Evolutionary conservation across 1,140 invertebrate genomes (phyloP), one percentile per base, ranked within the genome.

Genomic region (Orius laevigatus): DNA sequence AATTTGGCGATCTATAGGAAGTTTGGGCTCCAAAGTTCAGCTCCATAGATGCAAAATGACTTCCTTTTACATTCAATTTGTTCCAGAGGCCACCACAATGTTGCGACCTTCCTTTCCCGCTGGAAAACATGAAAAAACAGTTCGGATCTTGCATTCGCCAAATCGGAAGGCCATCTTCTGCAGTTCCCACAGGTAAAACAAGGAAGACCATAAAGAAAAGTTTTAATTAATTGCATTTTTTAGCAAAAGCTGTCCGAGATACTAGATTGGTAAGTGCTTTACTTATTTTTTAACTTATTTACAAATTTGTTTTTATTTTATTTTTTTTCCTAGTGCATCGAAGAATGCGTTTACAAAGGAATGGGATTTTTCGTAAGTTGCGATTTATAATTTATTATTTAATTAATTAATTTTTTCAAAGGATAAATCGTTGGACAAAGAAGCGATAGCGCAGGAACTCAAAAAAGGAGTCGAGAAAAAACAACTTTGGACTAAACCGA

Each of bases 261-360:
- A 41, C 40, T 12, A 39, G 48, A 44, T 12, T 43, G 15, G 48
- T 50, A 44, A 50, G 48, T 49, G 31, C n/a, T 4, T 33, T 33
- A 1, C 33, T 18, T 1, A 11, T 25, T 16, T 16, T 3, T 39
- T 39, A 39, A 4, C 10, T 14, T 39, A 39, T 39, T 39, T 10
- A 39, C 15, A 39, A 39, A 39, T 14, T 14, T 16, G 36, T 3
- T 18, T 14, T 43, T 25, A 4, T 15, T 41, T 42, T 16, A 20
- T n/a, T 39, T 45, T n/a, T n/a, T n/a, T n/a, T n/a, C n/a, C 6
- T 36, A 51, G 49, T 51, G 49, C 16, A 25, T 51, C 4, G 49
- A 51, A 18, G 49, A 51, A 15, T 51, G 49, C 19, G 49, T 51
- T 11, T 51, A 51, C 44, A 51, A 39, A 41, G 43, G 36, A 6